These are phyloP conservation scores for Drosophila putrida DNA, from an alignment of 2,888 invertebrate species.

Conservation along the genomic window DNA sequence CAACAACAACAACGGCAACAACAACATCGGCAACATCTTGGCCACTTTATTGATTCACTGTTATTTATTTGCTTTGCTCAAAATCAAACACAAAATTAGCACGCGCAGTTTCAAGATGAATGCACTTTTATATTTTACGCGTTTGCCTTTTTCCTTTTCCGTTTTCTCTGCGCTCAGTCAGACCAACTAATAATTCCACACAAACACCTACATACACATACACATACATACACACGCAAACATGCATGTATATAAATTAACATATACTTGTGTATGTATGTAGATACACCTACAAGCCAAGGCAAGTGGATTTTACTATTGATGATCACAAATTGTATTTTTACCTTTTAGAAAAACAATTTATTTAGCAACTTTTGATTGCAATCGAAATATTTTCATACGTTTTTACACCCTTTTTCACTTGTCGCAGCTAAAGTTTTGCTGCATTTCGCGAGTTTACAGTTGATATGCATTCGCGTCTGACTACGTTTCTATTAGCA, in stretches of 20 bases:
- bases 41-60: constrained; percentile 70
- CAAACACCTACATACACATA: constrained; percentile 40
- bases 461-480: constrained; percentile 41
- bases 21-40: constrained; percentile 20
- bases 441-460: constrained; percentile 61
- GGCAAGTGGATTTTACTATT: constrained; percentile 29
- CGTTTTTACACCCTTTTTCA: constrained; percentile 47
- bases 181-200: constrained; percentile 56
- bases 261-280: not conserved
- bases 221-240: constrained; percentile 27
- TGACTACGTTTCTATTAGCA: constrained; percentile 16
- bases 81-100: constrained; percentile 60
- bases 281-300: constrained; percentile 27
- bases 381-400: constrained; percentile 43
- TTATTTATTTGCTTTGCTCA: constrained; percentile 58
- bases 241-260: constrained; percentile 15
- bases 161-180: constrained; percentile 51
- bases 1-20: constrained; percentile 16
- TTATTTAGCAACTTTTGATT: constrained; percentile 55
- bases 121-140: constrained; percentile 49
- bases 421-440: constrained; percentile 55
- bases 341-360: constrained; percentile 55
- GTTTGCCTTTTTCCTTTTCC: constrained; percentile 49
- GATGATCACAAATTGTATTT: constrained; percentile 9
- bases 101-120: constrained; percentile 57